Evolutionary conservation across 2,888 invertebrate species (phyloP).

Genomic region (Scaptodrosophila latifasciaeformis): DNA sequence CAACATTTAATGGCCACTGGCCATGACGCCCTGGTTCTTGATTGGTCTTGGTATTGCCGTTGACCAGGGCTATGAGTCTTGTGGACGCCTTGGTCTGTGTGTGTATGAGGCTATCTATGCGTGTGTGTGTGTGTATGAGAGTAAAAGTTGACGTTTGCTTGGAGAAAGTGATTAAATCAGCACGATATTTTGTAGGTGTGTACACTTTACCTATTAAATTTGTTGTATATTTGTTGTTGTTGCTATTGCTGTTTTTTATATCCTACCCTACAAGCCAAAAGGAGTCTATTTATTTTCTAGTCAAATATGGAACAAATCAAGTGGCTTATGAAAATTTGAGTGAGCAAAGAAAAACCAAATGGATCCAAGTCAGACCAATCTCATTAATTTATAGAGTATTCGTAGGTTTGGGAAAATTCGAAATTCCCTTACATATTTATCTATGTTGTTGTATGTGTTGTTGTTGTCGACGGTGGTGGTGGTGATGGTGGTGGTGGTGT

Average conservation of each 20-base stretch:
- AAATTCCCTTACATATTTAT: slow-evolving; percentile 7
- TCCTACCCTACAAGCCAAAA: too few relatives aligned
- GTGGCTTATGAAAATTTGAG: neutral
- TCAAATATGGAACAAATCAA: neutral
- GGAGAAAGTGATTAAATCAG: slow-evolving; percentile 67
- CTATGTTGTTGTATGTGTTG: slow-evolving; percentile 8
- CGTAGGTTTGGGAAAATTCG: neutral
- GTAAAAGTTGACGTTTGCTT: slow-evolving; percentile 63
- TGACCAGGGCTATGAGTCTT: neutral
- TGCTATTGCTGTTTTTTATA: neutral
- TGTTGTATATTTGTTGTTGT: slow-evolving; percentile 20
- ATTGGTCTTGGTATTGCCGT: slow-evolving; percentile 31
- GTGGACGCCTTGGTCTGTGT: too few relatives aligned
- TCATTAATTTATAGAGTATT: neutral
- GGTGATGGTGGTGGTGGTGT: slow-evolving; percentile 26
- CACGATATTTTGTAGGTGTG: slow-evolving; percentile 70
- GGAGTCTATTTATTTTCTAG: too few relatives aligned
- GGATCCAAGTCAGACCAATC: too few relatives aligned
- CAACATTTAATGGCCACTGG: slow-evolving; percentile 68
- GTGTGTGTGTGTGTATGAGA: slow-evolving; percentile 48
- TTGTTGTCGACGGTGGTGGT: slow-evolving; percentile 16
- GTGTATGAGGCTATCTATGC: slow-evolving; percentile 10
- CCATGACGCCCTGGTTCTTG: slow-evolving; percentile 45
- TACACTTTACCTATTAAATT: slow-evolving; percentile 60
- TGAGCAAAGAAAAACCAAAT: too few relatives aligned